Evolutionary conservation across 2,113 vertebrate species (phyloP), one percentile per base, ranked within the genome.

Genomic region (Morphnarchus princeps): DNA sequence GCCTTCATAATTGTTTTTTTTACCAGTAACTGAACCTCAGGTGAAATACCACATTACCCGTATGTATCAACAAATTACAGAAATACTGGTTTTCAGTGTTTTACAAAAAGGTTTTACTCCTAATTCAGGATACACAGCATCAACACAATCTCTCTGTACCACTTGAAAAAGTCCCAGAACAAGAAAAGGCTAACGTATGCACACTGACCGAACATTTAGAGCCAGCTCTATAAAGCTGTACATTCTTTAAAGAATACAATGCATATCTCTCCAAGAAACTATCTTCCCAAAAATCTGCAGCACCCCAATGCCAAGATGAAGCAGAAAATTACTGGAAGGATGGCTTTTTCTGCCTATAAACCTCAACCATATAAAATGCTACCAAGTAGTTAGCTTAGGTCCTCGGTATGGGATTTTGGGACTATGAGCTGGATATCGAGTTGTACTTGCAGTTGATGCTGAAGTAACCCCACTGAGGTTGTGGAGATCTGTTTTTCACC

Each of bases 61-160:
- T 40, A 58, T 2, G 5, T 2, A 72, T 6, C 88, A 87, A 74
- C 72, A 91, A 55, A 49, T 71, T 16, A 55, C 77, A 63, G 8
- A 70, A 85, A 32, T 4, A 22, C 52, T 72, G 82, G 11, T 8
- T 73, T 90, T 61, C 50, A 9, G 62, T 18, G 32, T 11, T 78
- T 49, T 67, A 47, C 28, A 66, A 21, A 31, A 31, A 11, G 2
- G 24, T 34, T 74, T 29, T 21, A n/a, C 45, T 50, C 47, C 42
- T 6, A 36, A 21, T 31, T 43, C 32, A 70, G 14, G 29, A 16
- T 0, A 24, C 16, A 11, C 10, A 52, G 1, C 0, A 34, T 17
- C 73, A 67, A 81, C 89, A 57, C 24, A 71, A 26, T 13, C 62
- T 20, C 59, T 54, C 47, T 12, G 0, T 4, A 31, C 8, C 65